phyloP scores from a whole-genome alignment of 2,113 vertebrate genomes.

The Myotis brandtii region DNA sequence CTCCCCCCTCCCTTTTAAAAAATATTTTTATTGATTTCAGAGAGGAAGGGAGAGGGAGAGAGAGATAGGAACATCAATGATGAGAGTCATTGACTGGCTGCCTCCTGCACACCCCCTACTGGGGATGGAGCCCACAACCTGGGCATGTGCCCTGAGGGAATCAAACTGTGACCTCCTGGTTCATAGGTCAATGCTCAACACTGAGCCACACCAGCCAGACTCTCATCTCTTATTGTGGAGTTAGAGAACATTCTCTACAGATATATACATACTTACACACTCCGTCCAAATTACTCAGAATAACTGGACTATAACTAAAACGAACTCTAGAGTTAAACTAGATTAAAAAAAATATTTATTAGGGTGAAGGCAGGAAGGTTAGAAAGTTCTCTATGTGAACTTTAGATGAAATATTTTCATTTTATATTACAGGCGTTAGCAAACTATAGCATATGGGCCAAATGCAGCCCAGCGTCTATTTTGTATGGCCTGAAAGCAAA shows the following conservation, averaged over 20 bases:
- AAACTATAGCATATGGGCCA: not conserved
- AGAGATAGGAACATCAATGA: no score
- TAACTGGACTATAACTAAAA: conserved; percentile 20
- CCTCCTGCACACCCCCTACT: no score
- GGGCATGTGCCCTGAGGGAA: no score
- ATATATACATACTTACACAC: not conserved
- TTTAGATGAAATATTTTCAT: conserved; percentile 35
- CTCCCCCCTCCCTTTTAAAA: no score
- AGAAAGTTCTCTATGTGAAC: conserved; percentile 6
- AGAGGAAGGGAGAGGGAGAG: no score
- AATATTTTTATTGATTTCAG: no score
- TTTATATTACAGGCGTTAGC: not conserved
- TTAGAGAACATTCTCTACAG: conserved; percentile 2
- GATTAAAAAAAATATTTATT: conserved; percentile 29
- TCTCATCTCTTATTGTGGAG: conserved; percentile 7
- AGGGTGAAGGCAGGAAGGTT: not conserved
- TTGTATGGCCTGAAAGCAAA: conserved; percentile 1
- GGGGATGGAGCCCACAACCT: no score
- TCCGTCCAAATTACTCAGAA: conserved; percentile 2
- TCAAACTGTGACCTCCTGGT: no score
- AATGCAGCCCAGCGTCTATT: conserved; percentile 13
- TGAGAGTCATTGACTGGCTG: no score
- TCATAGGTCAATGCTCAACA: no score
- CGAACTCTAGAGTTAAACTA: conserved; percentile 19
- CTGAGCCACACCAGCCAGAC: no score